A percentile compares a stretch with the other conserved stretches of the same genome.
Conservation (phyloP, 2,797 vertebrate genomes). For the Acanthurus leucopareius region DNA sequence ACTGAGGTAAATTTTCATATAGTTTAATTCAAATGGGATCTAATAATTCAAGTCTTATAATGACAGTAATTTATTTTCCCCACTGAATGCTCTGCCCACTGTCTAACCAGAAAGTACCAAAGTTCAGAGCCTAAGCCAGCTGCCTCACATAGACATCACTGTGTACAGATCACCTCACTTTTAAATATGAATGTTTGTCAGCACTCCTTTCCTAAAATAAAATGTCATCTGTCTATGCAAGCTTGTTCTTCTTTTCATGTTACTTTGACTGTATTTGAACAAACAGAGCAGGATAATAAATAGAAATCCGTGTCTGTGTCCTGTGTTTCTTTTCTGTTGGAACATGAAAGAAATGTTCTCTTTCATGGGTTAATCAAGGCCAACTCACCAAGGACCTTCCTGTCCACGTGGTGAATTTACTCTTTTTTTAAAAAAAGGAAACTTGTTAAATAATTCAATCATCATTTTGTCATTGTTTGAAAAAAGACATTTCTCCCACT, state of each 20-base stretch:
- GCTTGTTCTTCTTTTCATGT: conserved; percentile 36
- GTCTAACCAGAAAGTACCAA: conserved; percentile 93
- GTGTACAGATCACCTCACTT: conserved; percentile 62
- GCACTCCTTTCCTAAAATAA: conserved; percentile 61
- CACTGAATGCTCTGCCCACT: conserved; percentile 59
- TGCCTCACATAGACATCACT: conserved; percentile 31
- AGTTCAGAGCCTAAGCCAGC: conserved; percentile 68
- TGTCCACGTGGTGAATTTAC: too few relatives aligned
- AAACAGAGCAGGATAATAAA: conserved; percentile 20
- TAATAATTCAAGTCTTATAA: neutral
- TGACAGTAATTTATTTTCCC: neutral
- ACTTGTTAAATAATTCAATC: too few relatives aligned
- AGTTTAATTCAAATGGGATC: neutral
- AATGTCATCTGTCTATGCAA: conserved; percentile 68
- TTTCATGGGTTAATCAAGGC: neutral
- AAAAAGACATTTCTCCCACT: too few relatives aligned
- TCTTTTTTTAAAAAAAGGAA: too few relatives aligned
- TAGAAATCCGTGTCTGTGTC: neutral
- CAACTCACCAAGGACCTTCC: too few relatives aligned
- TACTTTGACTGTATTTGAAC: conserved; percentile 12
- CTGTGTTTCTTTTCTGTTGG: neutral
- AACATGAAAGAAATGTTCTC: neutral
- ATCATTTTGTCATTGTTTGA: too few relatives aligned
- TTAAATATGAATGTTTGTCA: conserved; percentile 65
- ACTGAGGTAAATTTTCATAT: neutral